Conservation (phyloP, 2,888 invertebrate species). For the Tenthredo amoena region DNA sequence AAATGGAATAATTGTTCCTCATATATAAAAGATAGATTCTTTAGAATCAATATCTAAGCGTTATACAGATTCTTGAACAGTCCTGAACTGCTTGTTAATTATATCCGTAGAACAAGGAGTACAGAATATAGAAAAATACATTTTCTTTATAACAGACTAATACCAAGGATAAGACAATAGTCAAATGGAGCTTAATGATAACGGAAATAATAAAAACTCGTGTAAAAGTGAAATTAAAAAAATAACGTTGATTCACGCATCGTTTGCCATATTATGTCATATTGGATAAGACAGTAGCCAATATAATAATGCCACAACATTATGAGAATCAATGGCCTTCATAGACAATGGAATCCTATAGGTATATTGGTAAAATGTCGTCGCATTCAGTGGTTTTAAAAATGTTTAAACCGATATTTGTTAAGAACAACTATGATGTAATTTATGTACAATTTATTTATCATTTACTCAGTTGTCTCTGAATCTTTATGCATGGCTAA, state of each 20-base stretch:
- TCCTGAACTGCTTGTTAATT: background rate
- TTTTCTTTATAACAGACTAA: constrained; percentile 22
- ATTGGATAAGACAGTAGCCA: constrained; percentile 12
- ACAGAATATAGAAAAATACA: constrained; percentile 35
- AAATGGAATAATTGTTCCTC: constrained; percentile 12
- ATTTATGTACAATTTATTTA: constrained; percentile 42
- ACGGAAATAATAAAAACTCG: background rate
- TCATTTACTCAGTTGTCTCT: constrained; percentile 11
- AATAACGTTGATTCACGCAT: background rate
- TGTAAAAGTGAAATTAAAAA: background rate
- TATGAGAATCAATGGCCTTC: constrained; percentile 9
- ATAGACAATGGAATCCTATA: background rate
- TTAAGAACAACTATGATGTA: constrained; percentile 30
- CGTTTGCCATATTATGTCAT: background rate
- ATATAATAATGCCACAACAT: constrained; percentile 21
- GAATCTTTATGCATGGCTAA: constrained; percentile 16
- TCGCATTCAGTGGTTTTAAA: constrained; percentile 13
- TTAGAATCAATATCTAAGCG: constrained; percentile 3
- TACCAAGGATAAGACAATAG: constrained; percentile 1
- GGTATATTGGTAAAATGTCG: background rate
- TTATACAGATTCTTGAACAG: background rate
- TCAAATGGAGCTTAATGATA: constrained; percentile 14
- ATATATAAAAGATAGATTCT: constrained; percentile 14
- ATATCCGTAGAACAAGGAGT: background rate
- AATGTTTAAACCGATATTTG: constrained; percentile 15